phyloP scores from a whole-genome alignment of 2,113 vertebrate species.

The Galbula dea region DNA sequence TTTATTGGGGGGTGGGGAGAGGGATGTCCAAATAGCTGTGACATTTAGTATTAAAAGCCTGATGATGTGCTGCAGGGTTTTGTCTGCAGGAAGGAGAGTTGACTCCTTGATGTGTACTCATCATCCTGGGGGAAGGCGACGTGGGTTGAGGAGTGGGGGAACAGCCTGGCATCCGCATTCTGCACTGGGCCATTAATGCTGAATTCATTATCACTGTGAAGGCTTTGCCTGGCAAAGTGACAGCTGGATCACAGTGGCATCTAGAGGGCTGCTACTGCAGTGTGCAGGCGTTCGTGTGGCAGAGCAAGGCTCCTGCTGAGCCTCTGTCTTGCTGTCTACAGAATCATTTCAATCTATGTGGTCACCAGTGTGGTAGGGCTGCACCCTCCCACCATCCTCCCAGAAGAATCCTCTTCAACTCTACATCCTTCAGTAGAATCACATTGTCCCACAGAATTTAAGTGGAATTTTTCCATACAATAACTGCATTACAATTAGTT shows the following conservation, averaged over 20 bases:
- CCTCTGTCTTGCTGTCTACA: neutral
- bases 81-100: neutral
- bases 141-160: neutral
- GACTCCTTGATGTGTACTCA: neutral
- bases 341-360: neutral
- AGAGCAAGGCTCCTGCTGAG: neutral
- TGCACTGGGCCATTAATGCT: neutral
- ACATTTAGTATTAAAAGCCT: neutral
- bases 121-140: neutral
- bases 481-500: neutral
- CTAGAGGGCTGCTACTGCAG: conserved; percentile 39
- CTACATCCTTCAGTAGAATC: neutral
- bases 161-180: neutral
- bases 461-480: neutral
- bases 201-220: neutral
- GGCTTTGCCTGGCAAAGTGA: neutral
- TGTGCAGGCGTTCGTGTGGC: neutral
- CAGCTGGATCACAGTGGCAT: conserved; percentile 60
- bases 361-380: neutral
- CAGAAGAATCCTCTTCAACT: neutral
- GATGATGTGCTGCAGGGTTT: neutral
- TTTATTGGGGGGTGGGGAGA: neutral
- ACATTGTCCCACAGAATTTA: neutral
- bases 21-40: neutral
- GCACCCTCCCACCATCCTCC: neutral